Percentiles rank a stretch among this genome's conserved stretches.
Conservation (phyloP, 2,888 invertebrate genomes). For the Dusona sp. region DNA sequence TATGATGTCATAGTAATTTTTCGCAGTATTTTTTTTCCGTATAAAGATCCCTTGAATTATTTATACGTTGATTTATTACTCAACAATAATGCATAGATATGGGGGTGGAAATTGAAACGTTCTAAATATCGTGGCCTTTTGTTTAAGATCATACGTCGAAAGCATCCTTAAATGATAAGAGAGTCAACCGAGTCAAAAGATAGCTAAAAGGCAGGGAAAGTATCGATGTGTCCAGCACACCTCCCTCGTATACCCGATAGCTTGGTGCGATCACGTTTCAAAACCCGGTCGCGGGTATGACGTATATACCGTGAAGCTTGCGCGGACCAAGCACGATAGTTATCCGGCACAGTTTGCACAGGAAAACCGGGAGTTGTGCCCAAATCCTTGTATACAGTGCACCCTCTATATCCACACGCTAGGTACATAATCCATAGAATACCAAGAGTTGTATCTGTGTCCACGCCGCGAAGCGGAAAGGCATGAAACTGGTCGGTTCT, state of each 20-base stretch:
- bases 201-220: neutral
- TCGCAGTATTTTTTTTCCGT: no score
- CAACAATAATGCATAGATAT: no score
- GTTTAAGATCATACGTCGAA: neutral
- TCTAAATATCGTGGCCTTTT: no score
- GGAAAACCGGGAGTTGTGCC: conserved; percentile 22
- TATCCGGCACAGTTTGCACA: conserved; percentile 58
- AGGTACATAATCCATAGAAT: conserved; percentile 51
- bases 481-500: conserved; percentile 23
- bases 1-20: no score
- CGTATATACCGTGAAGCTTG: neutral
- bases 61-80: no score
- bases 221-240: conserved; percentile 9
- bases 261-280: conserved; percentile 20
- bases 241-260: neutral
- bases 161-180: neutral
- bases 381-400: conserved; percentile 34
- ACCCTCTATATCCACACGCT: conserved; percentile 1
- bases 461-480: conserved; percentile 57
- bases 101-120: no score
- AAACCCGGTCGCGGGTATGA: conserved; percentile 27
- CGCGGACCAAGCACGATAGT: conserved; percentile 50
- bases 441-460: conserved; percentile 53
- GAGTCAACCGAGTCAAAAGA: neutral
- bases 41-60: no score